Evolutionary conservation across 2,888 invertebrate species (phyloP).

Genomic region (Autographa pulchrina): DNA sequence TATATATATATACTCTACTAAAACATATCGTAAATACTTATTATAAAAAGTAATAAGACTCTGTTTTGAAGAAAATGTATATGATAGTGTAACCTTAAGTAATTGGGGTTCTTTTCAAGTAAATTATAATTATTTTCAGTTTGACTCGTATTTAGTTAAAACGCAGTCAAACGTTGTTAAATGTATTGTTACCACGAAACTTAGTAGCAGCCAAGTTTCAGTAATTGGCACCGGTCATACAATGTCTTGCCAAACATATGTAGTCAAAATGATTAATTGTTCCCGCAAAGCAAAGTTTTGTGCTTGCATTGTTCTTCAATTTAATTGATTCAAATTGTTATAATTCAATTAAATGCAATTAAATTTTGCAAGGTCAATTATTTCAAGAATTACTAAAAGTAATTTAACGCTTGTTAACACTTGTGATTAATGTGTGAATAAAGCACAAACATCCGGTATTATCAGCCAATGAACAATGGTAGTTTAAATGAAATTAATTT

Average conservation of each 20-base stretch:
- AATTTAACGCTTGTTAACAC: not conserved
- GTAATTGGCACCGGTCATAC: conserved; percentile 47
- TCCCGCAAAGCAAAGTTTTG: conserved; percentile 5
- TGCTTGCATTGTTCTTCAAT: not conserved
- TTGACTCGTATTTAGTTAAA: not conserved
- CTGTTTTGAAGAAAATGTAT: too few relatives aligned
- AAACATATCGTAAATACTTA: too few relatives aligned
- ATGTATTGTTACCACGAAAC: conserved; percentile 16
- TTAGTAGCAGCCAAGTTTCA: conserved; percentile 31
- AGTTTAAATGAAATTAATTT: conserved; percentile 24
- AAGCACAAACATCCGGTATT: conserved; percentile 19
- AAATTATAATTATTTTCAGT: too few relatives aligned
- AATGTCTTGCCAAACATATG: conserved; percentile 48
- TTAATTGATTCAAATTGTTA: not conserved
- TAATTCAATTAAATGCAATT: too few relatives aligned
- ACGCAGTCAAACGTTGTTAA: conserved; percentile 15
- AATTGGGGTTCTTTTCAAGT: too few relatives aligned
- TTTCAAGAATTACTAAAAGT: conserved; percentile 19
- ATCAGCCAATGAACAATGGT: conserved; percentile 20
- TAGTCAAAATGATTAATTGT: conserved; percentile 38
- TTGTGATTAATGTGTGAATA: conserved; percentile 10
- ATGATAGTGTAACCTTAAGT: too few relatives aligned
- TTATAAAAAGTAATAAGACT: too few relatives aligned
- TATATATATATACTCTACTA: too few relatives aligned
- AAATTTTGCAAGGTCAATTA: conserved; percentile 19